These are phyloP conservation scores for Leptoteleia sp. DNA, from an alignment of 1,140 invertebrate species.

Conservation along the genomic window DNA sequence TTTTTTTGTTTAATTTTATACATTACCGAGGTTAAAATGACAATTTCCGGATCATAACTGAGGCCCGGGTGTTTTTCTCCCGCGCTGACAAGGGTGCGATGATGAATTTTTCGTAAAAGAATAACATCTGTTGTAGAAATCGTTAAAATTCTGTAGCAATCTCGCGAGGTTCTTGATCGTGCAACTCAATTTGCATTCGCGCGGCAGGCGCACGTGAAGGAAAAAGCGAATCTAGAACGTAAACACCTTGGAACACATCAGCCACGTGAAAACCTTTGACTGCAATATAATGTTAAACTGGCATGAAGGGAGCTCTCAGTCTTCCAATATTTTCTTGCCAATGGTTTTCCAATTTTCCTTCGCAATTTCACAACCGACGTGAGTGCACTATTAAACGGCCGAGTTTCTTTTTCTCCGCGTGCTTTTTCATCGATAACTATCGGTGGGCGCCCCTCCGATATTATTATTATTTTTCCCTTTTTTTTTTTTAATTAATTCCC, in stretches of 20 bases:
- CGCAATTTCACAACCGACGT: constrained; percentile 58
- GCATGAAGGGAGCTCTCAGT: constrained; percentile 49
- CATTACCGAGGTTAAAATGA: no score
- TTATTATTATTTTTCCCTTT: no score
- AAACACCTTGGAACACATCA: constrained; percentile 57
- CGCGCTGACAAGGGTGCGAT: constrained; percentile 6
- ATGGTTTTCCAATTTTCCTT: constrained; percentile 63
- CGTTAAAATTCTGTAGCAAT: constrained; percentile 55
- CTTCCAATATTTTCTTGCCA: constrained; percentile 63
- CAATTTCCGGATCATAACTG: neutral
- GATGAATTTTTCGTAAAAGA: constrained; percentile 41
- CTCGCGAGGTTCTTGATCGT: constrained; percentile 16
- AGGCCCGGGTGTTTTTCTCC: constrained; percentile 5
- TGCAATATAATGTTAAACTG: constrained; percentile 60
- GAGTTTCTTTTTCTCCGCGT: constrained; percentile 45
- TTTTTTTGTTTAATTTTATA: no score
- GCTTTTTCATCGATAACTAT: constrained; percentile 11
- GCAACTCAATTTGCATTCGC: constrained; percentile 54
- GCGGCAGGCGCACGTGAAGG: constrained; percentile 29
- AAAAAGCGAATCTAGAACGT: constrained; percentile 57
- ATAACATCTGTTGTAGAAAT: constrained; percentile 50
- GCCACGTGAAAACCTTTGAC: constrained; percentile 52
- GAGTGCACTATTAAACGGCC: constrained; percentile 51
- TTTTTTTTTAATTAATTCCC: constrained; percentile 64
- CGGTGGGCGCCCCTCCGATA: constrained; percentile 1